Evolutionary conservation across 92 coral and sea anemone species (phyloP), one percentile per base, ranked within the genome.

Genomic region (Palythoa heliodiscus): DNA sequence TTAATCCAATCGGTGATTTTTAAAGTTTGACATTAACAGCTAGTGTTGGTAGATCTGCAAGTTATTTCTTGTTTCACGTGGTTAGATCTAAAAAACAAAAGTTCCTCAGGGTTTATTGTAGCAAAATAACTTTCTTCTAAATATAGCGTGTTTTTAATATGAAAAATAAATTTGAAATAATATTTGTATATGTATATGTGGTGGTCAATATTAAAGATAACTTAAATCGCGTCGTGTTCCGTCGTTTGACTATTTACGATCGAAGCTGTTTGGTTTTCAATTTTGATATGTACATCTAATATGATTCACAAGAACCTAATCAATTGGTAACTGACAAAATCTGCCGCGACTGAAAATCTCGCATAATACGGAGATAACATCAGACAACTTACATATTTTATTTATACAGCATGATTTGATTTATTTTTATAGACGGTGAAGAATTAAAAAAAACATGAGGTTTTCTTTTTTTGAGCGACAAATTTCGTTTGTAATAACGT

Each of bases 361-460:
- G 60, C 10, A 54, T 14, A 24, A 11, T 53, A 22, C 3, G 52
- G 14, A 76, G 14, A 39, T 7, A 23, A 76, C 79, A 7, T 53
- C 38, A 50, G 81, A 76, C 81, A 76, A 13, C 14, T 52, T 8
- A 11, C 47, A 76, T 76, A 43, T 52, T 76, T 76, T 76, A 76
- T 76, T 76, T 25, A 76, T 54, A 50, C 11, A n/a, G 16, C n/a
- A 57, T 9, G 64, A 29, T 69, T 61, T 24, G 47, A 76, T 54
- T 16, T 15, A 20, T 25, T 5, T n/a, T n/a, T n/a, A 38, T 12
- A 15, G 37, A 22, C 29, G 3, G 37, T 10, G 40, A 11, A 19
- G 50, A 52, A 22, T 5, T 14, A 12, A 13, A 25, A 23, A 68
- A 14, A 5, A 17, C 7, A 61, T 61, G 2, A 5, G 29, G 8